Evolutionary conservation across 1,140 invertebrate genomes (phyloP).

Genomic region (Drosophila bocqueti): DNA sequence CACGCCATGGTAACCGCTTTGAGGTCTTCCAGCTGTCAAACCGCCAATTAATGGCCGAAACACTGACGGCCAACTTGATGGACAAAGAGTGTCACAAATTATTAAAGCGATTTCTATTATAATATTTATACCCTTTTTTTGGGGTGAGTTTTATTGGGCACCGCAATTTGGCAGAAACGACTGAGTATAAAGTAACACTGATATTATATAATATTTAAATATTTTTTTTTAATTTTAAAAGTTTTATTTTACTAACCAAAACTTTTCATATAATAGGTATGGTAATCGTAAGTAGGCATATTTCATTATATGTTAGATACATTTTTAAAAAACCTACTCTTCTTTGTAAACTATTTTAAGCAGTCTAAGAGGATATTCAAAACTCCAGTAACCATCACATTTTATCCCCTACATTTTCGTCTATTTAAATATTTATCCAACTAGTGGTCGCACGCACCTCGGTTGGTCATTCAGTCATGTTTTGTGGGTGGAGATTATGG

Average conservation of each 20-base stretch:
- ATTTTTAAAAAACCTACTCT: background rate
- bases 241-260: no score
- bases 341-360: no score
- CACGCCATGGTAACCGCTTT: constrained; percentile 50
- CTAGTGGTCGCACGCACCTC: constrained; percentile 54
- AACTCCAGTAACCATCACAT: background rate
- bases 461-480: constrained; percentile 58
- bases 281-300: no score
- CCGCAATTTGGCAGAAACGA: background rate
- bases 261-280: background rate
- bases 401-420: background rate
- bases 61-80: constrained; percentile 34
- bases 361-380: background rate
- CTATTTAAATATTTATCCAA: constrained; percentile 33
- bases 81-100: constrained; percentile 43
- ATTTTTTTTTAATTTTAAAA: background rate
- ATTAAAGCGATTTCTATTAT: constrained; percentile 52
- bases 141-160: background rate
- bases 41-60: constrained; percentile 64
- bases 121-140: constrained; percentile 20
- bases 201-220: background rate
- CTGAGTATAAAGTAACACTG: background rate
- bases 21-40: constrained; percentile 59
- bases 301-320: background rate
- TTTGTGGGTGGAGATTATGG: constrained; percentile 27